Evolutionary conservation across 2,888 invertebrate genomes (phyloP), one percentile per base, ranked within the genome.

Genomic region (Stenoptilia bipunctidactyla): DNA sequence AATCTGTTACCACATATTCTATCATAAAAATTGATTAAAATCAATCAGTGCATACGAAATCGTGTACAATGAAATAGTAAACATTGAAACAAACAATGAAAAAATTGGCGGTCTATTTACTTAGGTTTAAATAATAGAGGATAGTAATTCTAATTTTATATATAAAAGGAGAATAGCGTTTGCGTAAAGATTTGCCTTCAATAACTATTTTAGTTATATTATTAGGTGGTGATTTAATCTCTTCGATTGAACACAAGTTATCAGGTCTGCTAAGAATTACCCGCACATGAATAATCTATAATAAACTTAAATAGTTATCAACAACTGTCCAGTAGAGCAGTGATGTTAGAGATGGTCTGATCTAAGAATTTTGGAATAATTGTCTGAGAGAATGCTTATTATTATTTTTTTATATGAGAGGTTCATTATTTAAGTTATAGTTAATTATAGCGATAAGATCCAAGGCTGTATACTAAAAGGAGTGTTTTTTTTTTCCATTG

Each of bases 401-500:
- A 55, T 55, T 58, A 57, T 59, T 56, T 80, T n/a, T 79, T 80
- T 77, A 68, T 76, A 77, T 68, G 75, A 79, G 79, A 61, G 73
- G 42, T 73, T 79, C 68, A 69, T 69, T 68, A 65, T 76, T 79
- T 82, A 80, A 80, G 77, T 80, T 80, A 72, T 48, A 48, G 55
- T 68, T 77, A 74, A 71, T 73, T 76, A 66, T 77, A 79, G 73
- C 53, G 52, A 51, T 82, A 82, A 80, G 76, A 66, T 76, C 73
- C 79, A 82, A 80, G 83, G 82, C 83, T 83, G 83, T 83, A 82
- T 80, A 57, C 61, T 63, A 60, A 15, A 58, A 57, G 76, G 75
- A 72, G 75, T 77, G 66, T 79, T 75, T 73, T 69, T 71, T 63
- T 52, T 69, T 71, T 63, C 53, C 59, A 62, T 61, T 59, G 45